These are phyloP conservation scores for Helobdella robusta DNA, from an alignment of 2,888 invertebrate genomes.

Conservation along the genomic window DNA sequence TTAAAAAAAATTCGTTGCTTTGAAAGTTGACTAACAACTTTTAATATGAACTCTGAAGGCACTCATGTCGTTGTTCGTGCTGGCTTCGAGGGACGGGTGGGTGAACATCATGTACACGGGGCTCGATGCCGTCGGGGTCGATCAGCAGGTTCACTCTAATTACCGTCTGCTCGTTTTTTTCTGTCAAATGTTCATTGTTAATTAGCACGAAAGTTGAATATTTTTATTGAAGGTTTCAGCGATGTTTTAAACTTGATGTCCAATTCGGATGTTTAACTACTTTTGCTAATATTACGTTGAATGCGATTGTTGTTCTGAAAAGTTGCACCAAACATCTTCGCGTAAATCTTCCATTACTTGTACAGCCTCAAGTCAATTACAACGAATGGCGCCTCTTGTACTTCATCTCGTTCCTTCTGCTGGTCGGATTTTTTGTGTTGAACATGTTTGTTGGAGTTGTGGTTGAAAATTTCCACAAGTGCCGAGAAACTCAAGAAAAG, in stretches of 20 bases:
- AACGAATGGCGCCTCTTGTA: slow-evolving; percentile 96
- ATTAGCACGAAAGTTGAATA: too few relatives aligned
- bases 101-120: slow-evolving; percentile 99
- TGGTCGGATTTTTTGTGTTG: slow-evolving; percentile 97
- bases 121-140: slow-evolving; percentile 92
- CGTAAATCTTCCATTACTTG: background rate
- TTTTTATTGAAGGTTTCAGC: too few relatives aligned
- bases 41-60: too few relatives aligned
- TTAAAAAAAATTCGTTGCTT: too few relatives aligned
- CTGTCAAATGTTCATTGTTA: too few relatives aligned
- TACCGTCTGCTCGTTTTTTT: too few relatives aligned
- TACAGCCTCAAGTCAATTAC: slow-evolving; percentile 90
- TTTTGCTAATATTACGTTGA: too few relatives aligned
- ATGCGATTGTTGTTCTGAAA: too few relatives aligned
- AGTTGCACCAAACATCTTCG: too few relatives aligned
- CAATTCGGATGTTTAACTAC: too few relatives aligned
- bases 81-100: slow-evolving; percentile 98
- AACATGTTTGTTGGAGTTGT: slow-evolving; percentile 99
- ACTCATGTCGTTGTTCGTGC: slow-evolving; percentile 93
- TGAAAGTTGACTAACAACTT: too few relatives aligned
- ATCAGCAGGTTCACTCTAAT: slow-evolving; percentile 90
- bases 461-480: slow-evolving; percentile 97
- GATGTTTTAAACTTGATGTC: too few relatives aligned
- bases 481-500: slow-evolving; percentile 95
- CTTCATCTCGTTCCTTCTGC: slow-evolving; percentile 93